Percentiles rank a stretch among this genome's conserved stretches.
These are phyloP conservation scores for Axis porcinus DNA, from an alignment of 2,113 vertebrate species.

Conservation along the genomic window DNA sequence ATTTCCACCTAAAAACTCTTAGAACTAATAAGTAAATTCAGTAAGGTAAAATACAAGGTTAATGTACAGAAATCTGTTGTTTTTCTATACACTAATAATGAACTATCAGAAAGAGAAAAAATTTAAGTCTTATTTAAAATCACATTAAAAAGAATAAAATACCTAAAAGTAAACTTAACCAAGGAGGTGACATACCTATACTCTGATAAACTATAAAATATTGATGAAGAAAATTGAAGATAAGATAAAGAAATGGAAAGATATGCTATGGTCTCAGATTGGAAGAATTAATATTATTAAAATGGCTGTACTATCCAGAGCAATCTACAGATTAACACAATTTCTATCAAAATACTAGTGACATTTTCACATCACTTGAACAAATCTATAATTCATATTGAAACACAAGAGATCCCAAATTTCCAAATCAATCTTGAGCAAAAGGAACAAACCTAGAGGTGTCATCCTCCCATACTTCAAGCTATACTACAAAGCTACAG, in stretches of 20 bases:
- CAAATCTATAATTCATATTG: neutral
- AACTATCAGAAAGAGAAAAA: neutral
- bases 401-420: neutral
- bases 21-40: neutral
- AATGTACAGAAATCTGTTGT: neutral
- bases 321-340: neutral
- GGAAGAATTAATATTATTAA: neutral
- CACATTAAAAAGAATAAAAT: neutral
- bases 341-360: neutral
- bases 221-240: neutral
- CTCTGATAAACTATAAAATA: neutral
- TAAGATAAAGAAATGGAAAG: neutral
- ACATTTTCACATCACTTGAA: neutral
- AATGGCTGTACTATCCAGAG: neutral
- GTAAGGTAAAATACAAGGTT: neutral
- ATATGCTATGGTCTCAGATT: neutral
- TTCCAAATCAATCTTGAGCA: neutral
- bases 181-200: neutral
- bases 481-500: neutral
- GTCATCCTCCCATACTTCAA: neutral
- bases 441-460: neutral
- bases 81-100: neutral
- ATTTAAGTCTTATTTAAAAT: neutral
- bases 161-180: neutral
- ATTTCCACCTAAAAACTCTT: neutral